A percentile compares a stretch with the other conserved stretches of the same genome.
Evolutionary conservation across 2,888 invertebrate genomes (phyloP).

Genomic region (Cancer borealis): DNA sequence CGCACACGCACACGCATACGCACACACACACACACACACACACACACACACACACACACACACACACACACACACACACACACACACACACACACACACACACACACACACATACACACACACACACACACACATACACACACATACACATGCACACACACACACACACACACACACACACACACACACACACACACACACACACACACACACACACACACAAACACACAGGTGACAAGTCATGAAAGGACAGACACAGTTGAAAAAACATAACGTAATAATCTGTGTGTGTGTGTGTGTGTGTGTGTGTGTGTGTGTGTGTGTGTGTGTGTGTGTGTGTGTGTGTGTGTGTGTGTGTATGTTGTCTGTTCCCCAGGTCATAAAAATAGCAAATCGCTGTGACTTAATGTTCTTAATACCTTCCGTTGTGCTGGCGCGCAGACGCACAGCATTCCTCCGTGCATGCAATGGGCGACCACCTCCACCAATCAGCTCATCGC

Average conservation of each 20-base stretch:
- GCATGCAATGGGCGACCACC: neutral
- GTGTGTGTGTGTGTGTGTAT: neutral
- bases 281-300: constrained; percentile 17
- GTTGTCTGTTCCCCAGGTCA: constrained; percentile 9
- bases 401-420: neutral
- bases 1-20: neutral
- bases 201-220: neutral
- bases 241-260: neutral
- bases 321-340: constrained; percentile 36
- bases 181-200: neutral
- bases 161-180: constrained; percentile 1
- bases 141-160: neutral
- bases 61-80: neutral
- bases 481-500: constrained; percentile 1
- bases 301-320: constrained; percentile 39
- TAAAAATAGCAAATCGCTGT: neutral
- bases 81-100: neutral
- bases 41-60: neutral
- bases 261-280: neutral
- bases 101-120: neutral
- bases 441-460: neutral
- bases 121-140: neutral
- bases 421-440: neutral
- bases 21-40: neutral
- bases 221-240: neutral